Evolutionary conservation across 2,797 vertebrate species (phyloP), one percentile per base, ranked within the genome.

Genomic region (Rhabdophis nuchalis): DNA sequence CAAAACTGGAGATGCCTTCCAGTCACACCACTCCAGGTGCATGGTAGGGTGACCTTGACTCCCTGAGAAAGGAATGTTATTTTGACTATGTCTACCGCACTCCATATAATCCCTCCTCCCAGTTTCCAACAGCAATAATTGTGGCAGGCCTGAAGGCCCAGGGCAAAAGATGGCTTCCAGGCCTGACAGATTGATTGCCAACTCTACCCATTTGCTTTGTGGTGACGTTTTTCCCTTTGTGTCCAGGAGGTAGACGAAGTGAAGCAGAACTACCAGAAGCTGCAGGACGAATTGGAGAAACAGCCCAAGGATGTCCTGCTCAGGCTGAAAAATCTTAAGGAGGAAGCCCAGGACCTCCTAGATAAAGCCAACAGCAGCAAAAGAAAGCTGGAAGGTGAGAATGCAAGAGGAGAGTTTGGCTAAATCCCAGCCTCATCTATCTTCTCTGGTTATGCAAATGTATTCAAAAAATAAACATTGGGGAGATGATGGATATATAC

Each of bases 341-440:
- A 97, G 0, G 98, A 99, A 87, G 98, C 97, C 4, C 97, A 95
- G 89, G 96, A 97, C 16, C 98, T 99, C 29, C 94, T 98, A 27
- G 96, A 96, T 86, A 97, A 98, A 93, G 98, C 97, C 90, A 98
- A 82, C 77, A 97, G 93, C 27, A 98, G 97, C 92, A 98, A 98
- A 92, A 97, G 93, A 18, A 94, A 96, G 29, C 97, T 99, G 85
- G 97, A 96, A 95, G 96, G 98, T 99, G 96, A 96, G 60, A 0
- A 13, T 0, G 54, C 64, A 23, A 14, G 36, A 27, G 12, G 56
- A n/a, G 1, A 23, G 7, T 16, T 72, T 9, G 23, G 25, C 36
- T 53, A 77, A 86, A 64, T 50, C 32, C 23, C 85, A 32, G 25
- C 29, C 41, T 52, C 1, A 14, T n/a, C 23, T 23, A 36, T 25